These are phyloP conservation scores for Drosophila varians DNA, from an alignment of 1,140 invertebrate genomes.

Conservation along the genomic window DNA sequence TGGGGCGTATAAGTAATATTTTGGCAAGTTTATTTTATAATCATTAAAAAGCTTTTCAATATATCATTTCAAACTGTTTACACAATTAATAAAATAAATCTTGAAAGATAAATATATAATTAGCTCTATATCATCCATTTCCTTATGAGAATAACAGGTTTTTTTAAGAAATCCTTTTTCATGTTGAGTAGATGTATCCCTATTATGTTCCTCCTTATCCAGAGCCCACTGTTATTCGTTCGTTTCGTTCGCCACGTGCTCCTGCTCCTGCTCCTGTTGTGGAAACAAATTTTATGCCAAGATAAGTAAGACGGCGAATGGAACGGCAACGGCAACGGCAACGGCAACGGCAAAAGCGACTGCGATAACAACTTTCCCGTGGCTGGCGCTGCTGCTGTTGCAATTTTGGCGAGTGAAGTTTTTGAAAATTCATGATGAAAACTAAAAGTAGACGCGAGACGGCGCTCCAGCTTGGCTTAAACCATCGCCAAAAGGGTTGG, in stretches of 20 bases:
- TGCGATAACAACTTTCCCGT: constrained; percentile 59
- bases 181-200: background rate
- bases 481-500: constrained; percentile 18
- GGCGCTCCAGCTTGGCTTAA: constrained; percentile 19
- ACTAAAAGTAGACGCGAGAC: constrained; percentile 67
- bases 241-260: background rate
- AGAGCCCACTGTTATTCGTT: constrained; percentile 10
- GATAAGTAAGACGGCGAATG: constrained; percentile 62
- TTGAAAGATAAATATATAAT: too few relatives aligned
- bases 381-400: constrained; percentile 29
- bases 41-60: too few relatives aligned
- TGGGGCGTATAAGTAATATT: background rate
- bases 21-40: background rate
- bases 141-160: too few relatives aligned
- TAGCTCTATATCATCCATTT: too few relatives aligned
- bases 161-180: background rate
- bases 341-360: constrained; percentile 18
- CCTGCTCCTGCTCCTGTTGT: constrained; percentile 33
- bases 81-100: too few relatives aligned
- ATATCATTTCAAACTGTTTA: too few relatives aligned
- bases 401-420: constrained; percentile 68
- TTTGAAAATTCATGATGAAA: constrained; percentile 78
- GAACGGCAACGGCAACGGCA: constrained; percentile 17
- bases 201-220: background rate
- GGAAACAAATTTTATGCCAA: constrained; percentile 81